A percentile compares a stretch with the other conserved stretches of the same genome.
Conservation (phyloP, 2,888 invertebrate genomes). For the Tinea semifulvella region DNA sequence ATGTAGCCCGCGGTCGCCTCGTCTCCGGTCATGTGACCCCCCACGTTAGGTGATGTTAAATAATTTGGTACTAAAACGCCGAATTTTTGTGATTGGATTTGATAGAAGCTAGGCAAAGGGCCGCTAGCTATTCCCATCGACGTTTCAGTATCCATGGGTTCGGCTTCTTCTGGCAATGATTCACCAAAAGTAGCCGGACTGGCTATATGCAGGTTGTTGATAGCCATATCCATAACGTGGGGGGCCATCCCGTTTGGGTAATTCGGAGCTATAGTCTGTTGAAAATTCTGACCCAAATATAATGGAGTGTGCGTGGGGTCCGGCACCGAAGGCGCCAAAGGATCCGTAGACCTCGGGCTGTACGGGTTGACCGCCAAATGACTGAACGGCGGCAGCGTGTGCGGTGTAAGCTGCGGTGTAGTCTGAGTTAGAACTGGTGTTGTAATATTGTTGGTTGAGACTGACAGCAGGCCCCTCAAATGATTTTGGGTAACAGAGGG, state of each 20-base stretch:
- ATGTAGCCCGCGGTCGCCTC: conserved; percentile 61
- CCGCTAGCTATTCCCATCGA: conserved; percentile 43
- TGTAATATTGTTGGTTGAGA: conserved; percentile 76
- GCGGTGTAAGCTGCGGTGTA: conserved; percentile 63
- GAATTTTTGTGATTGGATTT: conserved; percentile 68
- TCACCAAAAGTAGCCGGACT: conserved; percentile 89
- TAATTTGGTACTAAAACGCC: conserved; percentile 67
- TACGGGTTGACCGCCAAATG: conserved; percentile 68
- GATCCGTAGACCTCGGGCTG: conserved; percentile 67
- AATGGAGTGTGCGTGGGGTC: conserved; percentile 69
- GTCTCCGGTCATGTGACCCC: conserved; percentile 72
- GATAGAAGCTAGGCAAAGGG: conserved; percentile 73
- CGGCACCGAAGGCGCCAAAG: conserved; percentile 66
- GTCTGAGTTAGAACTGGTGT: conserved; percentile 64
- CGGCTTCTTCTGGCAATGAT: conserved; percentile 55
- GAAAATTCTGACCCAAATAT: conserved; percentile 69
- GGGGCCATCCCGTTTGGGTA: conserved; percentile 89
- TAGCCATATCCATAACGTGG: conserved; percentile 83
- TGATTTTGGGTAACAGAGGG: conserved; percentile 88
- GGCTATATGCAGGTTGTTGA: conserved; percentile 72
- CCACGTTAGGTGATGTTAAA: conserved; percentile 76
- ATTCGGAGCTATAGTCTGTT: conserved; percentile 70
- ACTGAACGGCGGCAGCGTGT: conserved; percentile 67
- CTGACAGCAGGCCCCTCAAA: conserved; percentile 91
- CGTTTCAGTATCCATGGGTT: conserved; percentile 58